phyloP scores from a whole-genome alignment of 2,113 vertebrate species.

The Alligator sinensis region DNA sequence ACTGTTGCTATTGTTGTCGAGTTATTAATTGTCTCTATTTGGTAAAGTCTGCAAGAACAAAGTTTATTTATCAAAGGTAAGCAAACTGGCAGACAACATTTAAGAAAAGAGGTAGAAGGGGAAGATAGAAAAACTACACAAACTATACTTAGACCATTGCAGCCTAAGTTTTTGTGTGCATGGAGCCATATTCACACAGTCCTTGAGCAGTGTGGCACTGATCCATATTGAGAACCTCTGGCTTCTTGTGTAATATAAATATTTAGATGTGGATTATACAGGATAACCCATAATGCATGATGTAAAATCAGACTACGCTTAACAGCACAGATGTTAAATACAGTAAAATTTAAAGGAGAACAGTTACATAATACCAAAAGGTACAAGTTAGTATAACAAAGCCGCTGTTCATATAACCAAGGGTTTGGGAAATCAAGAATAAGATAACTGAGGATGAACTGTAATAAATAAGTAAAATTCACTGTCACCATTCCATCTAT shows the following conservation, averaged over 20 bases:
- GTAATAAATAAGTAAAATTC: not conserved
- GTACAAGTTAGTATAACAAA: no score
- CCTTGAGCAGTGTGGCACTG: not conserved
- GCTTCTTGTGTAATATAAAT: not conserved
- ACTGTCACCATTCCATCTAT: accelerated
- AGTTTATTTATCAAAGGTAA: not conserved
- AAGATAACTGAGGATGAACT: not conserved
- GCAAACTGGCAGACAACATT: not conserved
- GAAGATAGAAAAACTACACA: not conserved
- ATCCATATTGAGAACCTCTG: not conserved
- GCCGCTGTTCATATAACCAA: no score
- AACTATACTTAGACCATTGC: not conserved
- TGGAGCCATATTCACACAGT: accelerated
- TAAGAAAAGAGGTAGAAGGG: not conserved
- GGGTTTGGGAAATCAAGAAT: no score
- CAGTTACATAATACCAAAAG: no score
- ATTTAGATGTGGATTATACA: not conserved
- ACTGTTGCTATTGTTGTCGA: not conserved
- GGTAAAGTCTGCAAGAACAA: not conserved
- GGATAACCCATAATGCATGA: no score
- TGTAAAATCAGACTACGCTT: no score
- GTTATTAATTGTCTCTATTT: not conserved
- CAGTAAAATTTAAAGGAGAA: no score
- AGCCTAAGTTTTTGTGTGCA: not conserved
- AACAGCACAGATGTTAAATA: no score